These are phyloP conservation scores for Eristalinus aeneus DNA, from an alignment of 2,888 invertebrate species.

Conservation along the genomic window DNA sequence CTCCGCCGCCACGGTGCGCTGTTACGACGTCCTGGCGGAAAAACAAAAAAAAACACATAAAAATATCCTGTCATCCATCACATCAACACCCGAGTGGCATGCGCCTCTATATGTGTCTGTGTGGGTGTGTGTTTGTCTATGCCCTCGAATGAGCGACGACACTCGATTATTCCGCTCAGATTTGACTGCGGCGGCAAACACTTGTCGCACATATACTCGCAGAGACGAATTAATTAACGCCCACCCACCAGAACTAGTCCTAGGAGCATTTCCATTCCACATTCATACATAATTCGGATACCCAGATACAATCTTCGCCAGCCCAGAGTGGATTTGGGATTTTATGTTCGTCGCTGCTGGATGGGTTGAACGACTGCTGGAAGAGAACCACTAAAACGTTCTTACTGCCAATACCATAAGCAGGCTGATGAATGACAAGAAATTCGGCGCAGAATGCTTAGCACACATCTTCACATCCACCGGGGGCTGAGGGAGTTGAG, in stretches of 20 bases:
- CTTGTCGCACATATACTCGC: conserved; percentile 50
- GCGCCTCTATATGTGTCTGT: no score
- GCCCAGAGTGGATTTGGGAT: background rate
- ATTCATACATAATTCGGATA: conserved; percentile 19
- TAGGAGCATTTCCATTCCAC: background rate
- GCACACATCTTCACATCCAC: conserved; percentile 26
- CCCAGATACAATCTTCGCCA: conserved; percentile 24
- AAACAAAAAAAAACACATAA: conserved; percentile 3
- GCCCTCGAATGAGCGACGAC: background rate
- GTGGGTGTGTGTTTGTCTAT: background rate
- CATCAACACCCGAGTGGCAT: conserved; percentile 30
- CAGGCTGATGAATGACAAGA: conserved; percentile 1
- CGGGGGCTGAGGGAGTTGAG: background rate
- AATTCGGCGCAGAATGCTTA: conserved; percentile 14
- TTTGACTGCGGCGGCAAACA: conserved; percentile 55
- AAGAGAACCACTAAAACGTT: conserved; percentile 30
- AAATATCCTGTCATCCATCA: conserved; percentile 47
- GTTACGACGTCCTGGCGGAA: background rate
- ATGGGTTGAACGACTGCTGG: background rate
- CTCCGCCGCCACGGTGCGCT: background rate
- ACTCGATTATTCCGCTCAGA: conserved; percentile 57
- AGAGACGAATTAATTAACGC: conserved; percentile 45
- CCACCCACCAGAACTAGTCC: background rate
- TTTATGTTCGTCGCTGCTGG: background rate
- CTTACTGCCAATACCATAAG: conserved; percentile 14